Evolutionary conservation across 23 tunicate genomes (phyloP).

Genomic region (Oikopleura albicans): DNA sequence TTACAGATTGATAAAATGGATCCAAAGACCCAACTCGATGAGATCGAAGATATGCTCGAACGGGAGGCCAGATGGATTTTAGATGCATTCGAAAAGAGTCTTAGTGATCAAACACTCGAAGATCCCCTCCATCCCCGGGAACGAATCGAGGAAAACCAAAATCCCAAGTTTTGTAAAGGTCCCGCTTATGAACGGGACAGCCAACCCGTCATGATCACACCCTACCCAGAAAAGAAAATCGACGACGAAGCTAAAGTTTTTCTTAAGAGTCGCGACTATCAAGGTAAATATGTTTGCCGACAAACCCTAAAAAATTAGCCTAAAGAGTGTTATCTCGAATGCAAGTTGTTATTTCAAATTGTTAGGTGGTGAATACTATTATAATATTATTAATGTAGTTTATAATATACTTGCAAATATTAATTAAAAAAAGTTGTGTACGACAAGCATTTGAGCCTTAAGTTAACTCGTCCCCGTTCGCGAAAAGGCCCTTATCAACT

Average conservation of each 20-base stretch:
- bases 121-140: background rate
- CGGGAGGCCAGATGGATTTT: constrained; percentile 77
- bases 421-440: too few relatives aligned
- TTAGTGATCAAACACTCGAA: background rate
- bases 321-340: too few relatives aligned
- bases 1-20: background rate
- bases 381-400: too few relatives aligned
- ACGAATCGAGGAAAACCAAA: background rate
- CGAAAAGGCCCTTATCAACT: too few relatives aligned
- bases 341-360: too few relatives aligned
- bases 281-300: too few relatives aligned
- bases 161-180: background rate
- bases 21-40: constrained; percentile 40
- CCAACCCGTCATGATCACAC: background rate
- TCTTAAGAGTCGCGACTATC: background rate
- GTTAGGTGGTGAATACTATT: too few relatives aligned
- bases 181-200: too few relatives aligned
- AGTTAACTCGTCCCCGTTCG: too few relatives aligned
- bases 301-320: too few relatives aligned
- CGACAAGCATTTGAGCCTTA: too few relatives aligned
- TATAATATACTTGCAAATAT: too few relatives aligned
- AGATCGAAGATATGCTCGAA: constrained; percentile 32
- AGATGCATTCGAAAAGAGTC: background rate
- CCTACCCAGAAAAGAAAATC: background rate
- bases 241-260: constrained; percentile 6